A percentile compares a stretch with the other conserved stretches of the same genome.
These are phyloP conservation scores for Actenoides hombroni DNA, from an alignment of 2,113 vertebrate genomes.

Conservation along the genomic window DNA sequence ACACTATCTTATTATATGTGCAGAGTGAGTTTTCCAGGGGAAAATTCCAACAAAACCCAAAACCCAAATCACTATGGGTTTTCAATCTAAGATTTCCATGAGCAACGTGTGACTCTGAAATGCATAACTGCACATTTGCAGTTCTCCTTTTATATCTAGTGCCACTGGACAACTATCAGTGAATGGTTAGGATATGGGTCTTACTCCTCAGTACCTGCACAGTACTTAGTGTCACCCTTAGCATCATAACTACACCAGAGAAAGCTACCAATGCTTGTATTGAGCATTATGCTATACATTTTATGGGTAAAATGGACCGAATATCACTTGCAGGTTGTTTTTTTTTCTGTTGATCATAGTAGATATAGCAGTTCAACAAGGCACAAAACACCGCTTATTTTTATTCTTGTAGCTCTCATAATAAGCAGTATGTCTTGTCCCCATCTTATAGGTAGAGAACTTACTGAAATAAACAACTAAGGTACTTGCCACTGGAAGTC, in stretches of 20 bases:
- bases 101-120: background rate
- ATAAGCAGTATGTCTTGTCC: background rate
- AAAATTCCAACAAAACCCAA: background rate
- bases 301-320: background rate
- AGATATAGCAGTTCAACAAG: background rate
- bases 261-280: background rate
- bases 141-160: background rate
- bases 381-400: background rate
- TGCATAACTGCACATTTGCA: background rate
- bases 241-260: accelerated
- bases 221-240: background rate
- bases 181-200: background rate
- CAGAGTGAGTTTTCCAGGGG: background rate
- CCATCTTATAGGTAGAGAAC: background rate
- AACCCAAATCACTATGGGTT: background rate
- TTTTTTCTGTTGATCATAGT: background rate
- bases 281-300: background rate
- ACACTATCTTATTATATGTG: background rate
- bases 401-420: background rate
- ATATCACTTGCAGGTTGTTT: background rate
- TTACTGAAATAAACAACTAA: background rate
- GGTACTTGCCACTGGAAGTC: background rate
- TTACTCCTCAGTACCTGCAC: background rate
- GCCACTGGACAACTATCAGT: background rate
- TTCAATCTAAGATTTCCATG: background rate